Conservation (phyloP, 2,888 invertebrate genomes). For the Pheosia tremula region DNA sequence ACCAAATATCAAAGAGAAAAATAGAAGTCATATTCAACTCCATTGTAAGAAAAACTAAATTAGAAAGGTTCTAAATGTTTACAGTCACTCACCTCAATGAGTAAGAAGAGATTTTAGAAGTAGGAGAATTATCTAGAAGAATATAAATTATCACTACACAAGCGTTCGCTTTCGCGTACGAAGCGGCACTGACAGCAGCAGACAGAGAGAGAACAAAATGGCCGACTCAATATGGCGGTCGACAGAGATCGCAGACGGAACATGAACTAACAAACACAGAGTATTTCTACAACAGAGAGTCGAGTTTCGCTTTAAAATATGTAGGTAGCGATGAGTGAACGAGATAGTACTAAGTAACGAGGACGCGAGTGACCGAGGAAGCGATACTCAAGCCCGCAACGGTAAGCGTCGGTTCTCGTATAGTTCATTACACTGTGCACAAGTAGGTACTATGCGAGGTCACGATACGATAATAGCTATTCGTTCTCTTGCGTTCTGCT, state of each 20-base stretch:
- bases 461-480: constrained; percentile 55
- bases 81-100: constrained; percentile 39
- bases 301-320: constrained; percentile 19
- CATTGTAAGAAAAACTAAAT: constrained; percentile 1
- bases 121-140: constrained; percentile 70
- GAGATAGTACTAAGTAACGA: constrained; percentile 34
- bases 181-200: constrained; percentile 66
- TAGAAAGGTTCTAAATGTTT: constrained; percentile 24
- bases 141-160: constrained; percentile 51
- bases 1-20: constrained; percentile 4
- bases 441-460: constrained; percentile 50
- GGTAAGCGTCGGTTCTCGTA: constrained; percentile 37
- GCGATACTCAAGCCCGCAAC: constrained; percentile 18
- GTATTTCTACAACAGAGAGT: constrained; percentile 45
- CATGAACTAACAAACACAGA: constrained; percentile 54
- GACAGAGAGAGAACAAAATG: constrained; percentile 82
- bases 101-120: constrained; percentile 59
- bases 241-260: constrained; percentile 51
- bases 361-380: constrained; percentile 38
- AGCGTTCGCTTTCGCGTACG: constrained; percentile 57
- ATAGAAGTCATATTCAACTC: not conserved
- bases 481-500: constrained; percentile 78
- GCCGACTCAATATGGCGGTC: constrained; percentile 59
- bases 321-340: constrained; percentile 32
- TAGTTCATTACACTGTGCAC: constrained; percentile 56